These are phyloP conservation scores for Troides aeacus DNA, from an alignment of 2,888 invertebrate species.

Conservation along the genomic window DNA sequence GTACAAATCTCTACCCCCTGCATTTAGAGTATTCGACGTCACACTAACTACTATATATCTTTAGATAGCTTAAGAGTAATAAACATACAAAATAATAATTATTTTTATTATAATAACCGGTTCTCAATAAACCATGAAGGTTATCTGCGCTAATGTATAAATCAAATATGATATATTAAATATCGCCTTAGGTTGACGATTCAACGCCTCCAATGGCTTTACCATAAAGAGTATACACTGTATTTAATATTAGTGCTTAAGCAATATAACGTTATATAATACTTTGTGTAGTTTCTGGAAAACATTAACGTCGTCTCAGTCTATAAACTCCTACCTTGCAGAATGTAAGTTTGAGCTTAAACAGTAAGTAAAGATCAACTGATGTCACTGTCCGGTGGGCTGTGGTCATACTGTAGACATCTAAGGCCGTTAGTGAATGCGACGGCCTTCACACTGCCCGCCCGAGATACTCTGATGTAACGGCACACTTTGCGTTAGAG, in stretches of 20 bases:
- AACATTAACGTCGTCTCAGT: too few species aligned
- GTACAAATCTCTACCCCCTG: too few species aligned
- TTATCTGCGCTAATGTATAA: constrained; percentile 5
- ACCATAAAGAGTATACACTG: not conserved
- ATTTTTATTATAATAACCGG: not conserved
- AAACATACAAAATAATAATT: too few species aligned
- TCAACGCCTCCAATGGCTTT: not conserved
- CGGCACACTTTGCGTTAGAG: constrained; percentile 41
- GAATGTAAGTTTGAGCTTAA: too few species aligned
- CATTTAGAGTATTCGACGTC: too few species aligned
- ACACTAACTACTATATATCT: too few species aligned
- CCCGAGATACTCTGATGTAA: constrained; percentile 53
- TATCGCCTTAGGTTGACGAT: not conserved
- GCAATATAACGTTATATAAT: too few species aligned
- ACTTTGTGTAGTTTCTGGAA: too few species aligned
- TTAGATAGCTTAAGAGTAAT: too few species aligned
- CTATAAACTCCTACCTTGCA: too few species aligned
- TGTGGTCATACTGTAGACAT: constrained; percentile 27
- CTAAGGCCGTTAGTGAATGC: constrained; percentile 59
- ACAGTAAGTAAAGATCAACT: not conserved
- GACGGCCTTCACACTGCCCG: constrained; percentile 66
- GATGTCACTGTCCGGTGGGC: constrained; percentile 28
- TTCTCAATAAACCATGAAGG: constrained; percentile 1
- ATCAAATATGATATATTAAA: not conserved
- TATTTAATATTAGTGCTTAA: too few species aligned